Base-by-base conservation (phyloP, 2,113 vertebrate genomes). In the Hyaena hyaena region DNA sequence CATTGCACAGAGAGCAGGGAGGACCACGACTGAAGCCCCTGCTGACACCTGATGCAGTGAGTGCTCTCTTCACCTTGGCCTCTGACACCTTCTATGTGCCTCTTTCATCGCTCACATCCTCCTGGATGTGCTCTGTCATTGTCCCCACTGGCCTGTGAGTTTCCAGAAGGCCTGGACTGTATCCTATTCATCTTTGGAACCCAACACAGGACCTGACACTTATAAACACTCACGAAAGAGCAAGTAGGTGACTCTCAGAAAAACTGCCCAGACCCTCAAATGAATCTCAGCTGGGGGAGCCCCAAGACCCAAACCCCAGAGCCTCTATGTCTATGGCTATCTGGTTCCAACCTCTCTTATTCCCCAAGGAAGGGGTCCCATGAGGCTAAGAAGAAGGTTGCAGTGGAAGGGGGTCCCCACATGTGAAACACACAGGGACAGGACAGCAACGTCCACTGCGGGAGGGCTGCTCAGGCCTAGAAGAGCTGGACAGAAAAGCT, bases 401-500 rank as follows among this genome's bases (percentile, higher is more conserved):
- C 43, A 19, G 11, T 48, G 24, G 28, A 66, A 81, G 43, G 28
- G 33, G 15, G 0, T 58, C 48, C 76, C 39, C 77, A 21, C 26
- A 28, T 12, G 28, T 35, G 48, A 55, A 43, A 45, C 48, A 33
- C 15, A 74, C 48, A 33, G 61, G 15, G 65, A 23, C 12, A 28
- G 19, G 43, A 43, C 0, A 2, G 39, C 33, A 21, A 19, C 10
- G 68, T 65, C 63, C 65, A 2, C 28, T 7, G 2, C 0, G 7
- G 77, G 87, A 26, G 48, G 50, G 35, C 24, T 16, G 3, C 35
- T n/a, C 7, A 17, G 63, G 73, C 4, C 58, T 69, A 15, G 63
- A 66, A 86, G 55, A 90, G n/a, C 11, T 24, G 0, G 0, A 4
- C 0, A 19, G 15, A 84, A 26, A 63, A 68, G 58, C 45, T 15